A percentile compares a stretch with the other conserved stretches of the same genome.
These are phyloP conservation scores for Dolichallabes microphthalmus DNA, from an alignment of 2,113 vertebrate genomes.

Conservation along the genomic window DNA sequence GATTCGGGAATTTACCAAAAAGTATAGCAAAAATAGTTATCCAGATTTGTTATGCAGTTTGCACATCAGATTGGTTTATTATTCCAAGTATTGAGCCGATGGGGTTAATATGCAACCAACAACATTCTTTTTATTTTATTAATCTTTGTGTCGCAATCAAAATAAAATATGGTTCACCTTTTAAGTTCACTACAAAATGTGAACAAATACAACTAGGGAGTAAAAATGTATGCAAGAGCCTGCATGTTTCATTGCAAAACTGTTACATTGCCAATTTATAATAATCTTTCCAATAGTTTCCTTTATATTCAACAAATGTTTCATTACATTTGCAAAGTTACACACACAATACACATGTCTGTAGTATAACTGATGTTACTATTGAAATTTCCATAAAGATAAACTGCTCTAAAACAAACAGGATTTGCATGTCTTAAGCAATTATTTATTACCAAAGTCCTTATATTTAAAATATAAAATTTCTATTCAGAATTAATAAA, in stretches of 20 bases:
- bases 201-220: not conserved
- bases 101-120: not conserved
- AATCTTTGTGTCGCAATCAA: not conserved
- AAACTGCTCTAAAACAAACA: not conserved
- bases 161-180: not conserved
- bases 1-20: not conserved
- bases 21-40: not conserved
- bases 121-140: not conserved
- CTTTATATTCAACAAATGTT: not conserved
- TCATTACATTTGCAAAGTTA: not conserved
- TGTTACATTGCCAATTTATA: too few relatives aligned
- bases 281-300: not conserved
- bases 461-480: too few relatives aligned
- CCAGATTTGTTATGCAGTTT: too few relatives aligned
- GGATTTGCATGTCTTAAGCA: not conserved
- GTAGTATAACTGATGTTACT: not conserved
- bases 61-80: not conserved
- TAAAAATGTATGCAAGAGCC: not conserved
- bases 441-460: not conserved
- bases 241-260: not conserved
- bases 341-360: not conserved
- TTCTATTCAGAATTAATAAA: not conserved
- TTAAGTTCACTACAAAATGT: not conserved
- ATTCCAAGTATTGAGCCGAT: not conserved
- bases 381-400: not conserved